Percentiles rank a stretch among this genome's conserved stretches.
These are phyloP conservation scores for Rhynchotus rufescens DNA, from an alignment of 2,797 vertebrate species.

Conservation along the genomic window DNA sequence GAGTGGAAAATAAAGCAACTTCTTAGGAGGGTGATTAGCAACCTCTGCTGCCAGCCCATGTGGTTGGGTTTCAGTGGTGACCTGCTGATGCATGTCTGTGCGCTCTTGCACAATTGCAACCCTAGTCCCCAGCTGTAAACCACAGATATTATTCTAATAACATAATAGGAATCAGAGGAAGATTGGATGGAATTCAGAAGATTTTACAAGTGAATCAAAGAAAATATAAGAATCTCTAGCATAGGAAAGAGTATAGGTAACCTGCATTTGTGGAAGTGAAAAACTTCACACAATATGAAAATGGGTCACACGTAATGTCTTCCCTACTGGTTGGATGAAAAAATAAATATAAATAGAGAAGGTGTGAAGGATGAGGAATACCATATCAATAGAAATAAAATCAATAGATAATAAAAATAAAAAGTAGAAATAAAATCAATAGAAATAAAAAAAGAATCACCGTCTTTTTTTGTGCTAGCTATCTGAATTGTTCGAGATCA, in stretches of 20 bases:
- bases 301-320: neutral
- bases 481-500: neutral
- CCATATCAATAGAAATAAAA: neutral
- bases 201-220: neutral
- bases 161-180: neutral
- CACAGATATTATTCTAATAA: neutral
- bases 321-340: neutral
- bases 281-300: neutral
- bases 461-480: too few species aligned
- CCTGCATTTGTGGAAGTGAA: neutral
- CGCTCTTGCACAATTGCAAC: constrained; percentile 6
- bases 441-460: neutral
- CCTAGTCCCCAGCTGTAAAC: neutral
- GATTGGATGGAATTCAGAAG: neutral
- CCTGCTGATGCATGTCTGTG: constrained; percentile 2
- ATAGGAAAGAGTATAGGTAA: neutral
- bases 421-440: too few species aligned
- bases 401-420: too few species aligned
- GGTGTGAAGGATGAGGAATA: neutral
- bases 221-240: neutral
- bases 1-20: constrained; percentile 18
- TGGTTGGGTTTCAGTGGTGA: constrained; percentile 24
- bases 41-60: constrained; percentile 7
- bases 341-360: neutral
- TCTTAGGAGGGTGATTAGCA: neutral